Conservation (phyloP, 2,113 vertebrate species). For the Pituophis catenifer region DNA sequence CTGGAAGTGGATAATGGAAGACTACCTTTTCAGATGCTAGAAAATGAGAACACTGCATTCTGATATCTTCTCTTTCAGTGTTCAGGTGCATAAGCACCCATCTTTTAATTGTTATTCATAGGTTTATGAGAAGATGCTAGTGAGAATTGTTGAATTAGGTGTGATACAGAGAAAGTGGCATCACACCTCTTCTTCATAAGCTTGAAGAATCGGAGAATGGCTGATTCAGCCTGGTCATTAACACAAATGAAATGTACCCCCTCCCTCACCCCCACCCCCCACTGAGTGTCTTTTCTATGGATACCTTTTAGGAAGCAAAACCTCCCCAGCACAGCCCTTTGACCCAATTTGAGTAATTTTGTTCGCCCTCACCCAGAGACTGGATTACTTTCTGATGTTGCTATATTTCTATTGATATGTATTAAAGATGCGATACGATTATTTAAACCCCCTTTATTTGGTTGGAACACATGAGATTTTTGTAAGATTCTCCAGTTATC, state of each 20-base stretch:
- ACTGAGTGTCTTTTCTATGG: background rate
- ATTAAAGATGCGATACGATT: background rate
- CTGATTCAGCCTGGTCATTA: background rate
- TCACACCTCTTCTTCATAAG: background rate
- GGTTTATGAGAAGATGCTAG: background rate
- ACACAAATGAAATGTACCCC: background rate
- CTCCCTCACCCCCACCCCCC: too few relatives aligned
- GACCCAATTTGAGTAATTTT: background rate
- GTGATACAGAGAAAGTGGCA: background rate
- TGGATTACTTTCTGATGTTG: background rate
- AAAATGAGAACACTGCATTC: background rate
- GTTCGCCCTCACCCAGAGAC: background rate
- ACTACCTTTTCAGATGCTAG: background rate
- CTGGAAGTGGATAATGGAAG: background rate
- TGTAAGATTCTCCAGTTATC: conserved; percentile 43
- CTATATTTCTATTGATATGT: background rate
- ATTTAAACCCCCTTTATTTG: background rate
- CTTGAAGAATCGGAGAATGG: background rate
- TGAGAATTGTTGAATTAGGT: background rate
- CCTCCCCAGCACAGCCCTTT: background rate
- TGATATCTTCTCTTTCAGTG: background rate
- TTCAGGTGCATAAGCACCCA: background rate
- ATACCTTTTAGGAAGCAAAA: background rate
- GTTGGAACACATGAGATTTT: conserved; percentile 19
- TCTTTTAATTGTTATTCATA: background rate